Percentiles rank a stretch among this genome's conserved stretches.
Conservation (phyloP, 2,113 vertebrate genomes). For the Melanostigma gelatinosum region DNA sequence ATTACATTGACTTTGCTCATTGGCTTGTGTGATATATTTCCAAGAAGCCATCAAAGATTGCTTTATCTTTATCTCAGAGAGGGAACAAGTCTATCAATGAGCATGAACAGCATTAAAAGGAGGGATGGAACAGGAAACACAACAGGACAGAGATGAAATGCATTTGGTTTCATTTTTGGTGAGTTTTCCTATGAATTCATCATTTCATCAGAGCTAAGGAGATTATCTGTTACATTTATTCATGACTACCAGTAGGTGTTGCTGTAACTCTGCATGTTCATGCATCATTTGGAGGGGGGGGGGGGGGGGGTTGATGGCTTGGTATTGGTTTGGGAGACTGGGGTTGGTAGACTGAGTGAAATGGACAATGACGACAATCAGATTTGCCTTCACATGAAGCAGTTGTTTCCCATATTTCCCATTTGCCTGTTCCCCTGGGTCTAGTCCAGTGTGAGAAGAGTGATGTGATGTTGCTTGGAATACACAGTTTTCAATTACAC, state of each 20-base stretch:
- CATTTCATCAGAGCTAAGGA: constrained; percentile 28
- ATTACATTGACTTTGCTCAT: not conserved
- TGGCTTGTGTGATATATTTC: not conserved
- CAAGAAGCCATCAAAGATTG: not conserved
- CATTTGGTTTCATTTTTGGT: constrained; percentile 42
- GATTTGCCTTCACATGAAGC: constrained; percentile 56
- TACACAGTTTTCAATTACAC: constrained; percentile 63
- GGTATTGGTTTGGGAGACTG: constrained; percentile 3
- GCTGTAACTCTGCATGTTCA: constrained; percentile 70
- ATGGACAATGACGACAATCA: constrained; percentile 65
- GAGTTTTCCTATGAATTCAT: constrained; percentile 46
- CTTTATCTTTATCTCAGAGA: constrained; percentile 28
- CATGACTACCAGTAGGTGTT: constrained; percentile 69
- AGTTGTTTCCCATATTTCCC: constrained; percentile 68
- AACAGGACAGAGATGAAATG: constrained; percentile 13
- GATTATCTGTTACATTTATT: constrained; percentile 58
- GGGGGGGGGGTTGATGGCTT: not conserved
- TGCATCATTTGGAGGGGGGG: not conserved
- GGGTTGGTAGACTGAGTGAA: constrained; percentile 43
- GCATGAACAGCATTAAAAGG: not conserved
- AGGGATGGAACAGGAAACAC: not conserved
- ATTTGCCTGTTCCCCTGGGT: constrained; percentile 54
- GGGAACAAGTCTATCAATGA: constrained; percentile 1
- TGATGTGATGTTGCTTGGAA: constrained; percentile 57
- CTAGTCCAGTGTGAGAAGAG: constrained; percentile 37